Evolutionary conservation across 2,797 vertebrate species (phyloP).

Genomic region (Erethizon dorsatum): DNA sequence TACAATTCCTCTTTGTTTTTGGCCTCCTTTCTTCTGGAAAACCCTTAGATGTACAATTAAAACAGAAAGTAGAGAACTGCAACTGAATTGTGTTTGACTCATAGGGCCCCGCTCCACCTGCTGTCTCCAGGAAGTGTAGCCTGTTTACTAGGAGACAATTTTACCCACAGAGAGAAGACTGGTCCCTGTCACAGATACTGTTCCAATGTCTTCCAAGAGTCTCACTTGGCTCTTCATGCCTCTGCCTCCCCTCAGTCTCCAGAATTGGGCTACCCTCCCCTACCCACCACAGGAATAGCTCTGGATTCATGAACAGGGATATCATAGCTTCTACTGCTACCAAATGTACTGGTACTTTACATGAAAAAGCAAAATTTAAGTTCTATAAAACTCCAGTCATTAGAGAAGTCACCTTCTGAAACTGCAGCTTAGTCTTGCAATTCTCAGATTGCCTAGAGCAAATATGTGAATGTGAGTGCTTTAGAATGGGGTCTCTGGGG

Average conservation of each 20-base stretch:
- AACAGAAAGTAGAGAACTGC: constrained; percentile 45
- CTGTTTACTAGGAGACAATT: background rate
- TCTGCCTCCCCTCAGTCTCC: background rate
- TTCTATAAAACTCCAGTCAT: too few species aligned
- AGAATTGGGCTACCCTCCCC: background rate
- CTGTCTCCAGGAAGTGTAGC: background rate
- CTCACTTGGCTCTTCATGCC: background rate
- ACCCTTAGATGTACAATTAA: background rate
- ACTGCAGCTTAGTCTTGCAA: background rate
- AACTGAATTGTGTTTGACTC: background rate
- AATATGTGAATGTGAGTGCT: background rate
- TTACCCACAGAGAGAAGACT: background rate
- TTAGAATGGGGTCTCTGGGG: background rate
- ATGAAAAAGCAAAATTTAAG: too few species aligned
- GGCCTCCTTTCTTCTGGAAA: constrained; percentile 9
- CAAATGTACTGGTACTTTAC: background rate
- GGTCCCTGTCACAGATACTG: background rate
- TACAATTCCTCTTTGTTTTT: background rate
- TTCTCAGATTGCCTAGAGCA: background rate
- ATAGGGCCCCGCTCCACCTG: background rate
- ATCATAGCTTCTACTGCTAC: background rate
- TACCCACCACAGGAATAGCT: too few species aligned
- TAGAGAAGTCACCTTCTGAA: too few species aligned
- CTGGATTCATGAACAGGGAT: background rate
- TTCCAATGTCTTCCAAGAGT: background rate